Evolutionary conservation across 1,140 invertebrate genomes (phyloP).

Genomic region (Homalodisca vitripennis): DNA sequence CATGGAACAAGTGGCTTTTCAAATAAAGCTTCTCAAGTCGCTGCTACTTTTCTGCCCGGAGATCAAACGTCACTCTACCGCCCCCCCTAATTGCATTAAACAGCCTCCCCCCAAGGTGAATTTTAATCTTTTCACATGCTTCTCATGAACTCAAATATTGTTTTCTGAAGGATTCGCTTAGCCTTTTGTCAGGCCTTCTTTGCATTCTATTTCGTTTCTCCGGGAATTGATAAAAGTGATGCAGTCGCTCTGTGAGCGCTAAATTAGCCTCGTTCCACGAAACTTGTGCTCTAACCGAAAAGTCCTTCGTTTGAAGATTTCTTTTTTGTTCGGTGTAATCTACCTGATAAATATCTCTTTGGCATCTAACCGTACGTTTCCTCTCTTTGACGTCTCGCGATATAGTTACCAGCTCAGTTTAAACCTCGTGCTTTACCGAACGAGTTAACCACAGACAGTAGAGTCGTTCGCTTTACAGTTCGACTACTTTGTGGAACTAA

Average conservation of each 20-base stretch:
- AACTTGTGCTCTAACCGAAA: too few species aligned
- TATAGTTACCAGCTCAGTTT: too few species aligned
- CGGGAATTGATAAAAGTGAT: neutral
- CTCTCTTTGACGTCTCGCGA: too few species aligned
- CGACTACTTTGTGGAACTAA: too few species aligned
- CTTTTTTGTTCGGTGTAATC: constrained; percentile 5
- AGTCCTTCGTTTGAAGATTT: constrained; percentile 7
- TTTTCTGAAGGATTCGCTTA: constrained; percentile 13
- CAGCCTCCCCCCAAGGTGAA: constrained; percentile 7
- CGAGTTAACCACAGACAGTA: too few species aligned
- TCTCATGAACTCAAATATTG: constrained; percentile 15
- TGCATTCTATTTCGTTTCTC: neutral
- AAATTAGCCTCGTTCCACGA: neutral
- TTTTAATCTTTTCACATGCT: constrained; percentile 15
- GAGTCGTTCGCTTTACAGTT: too few species aligned
- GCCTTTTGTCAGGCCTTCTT: neutral
- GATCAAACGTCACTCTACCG: constrained; percentile 2
- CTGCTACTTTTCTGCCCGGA: constrained; percentile 12
- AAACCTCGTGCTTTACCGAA: too few species aligned
- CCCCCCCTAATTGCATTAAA: constrained; percentile 12
- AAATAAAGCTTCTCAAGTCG: constrained; percentile 11
- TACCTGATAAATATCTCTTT: constrained; percentile 10
- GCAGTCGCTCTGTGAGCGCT: neutral
- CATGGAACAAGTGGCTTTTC: constrained; percentile 12
- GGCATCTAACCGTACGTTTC: neutral